Evolutionary conservation across 1,140 invertebrate species (phyloP), one percentile per base, ranked within the genome.

Genomic region (Gryllus bimaculatus): DNA sequence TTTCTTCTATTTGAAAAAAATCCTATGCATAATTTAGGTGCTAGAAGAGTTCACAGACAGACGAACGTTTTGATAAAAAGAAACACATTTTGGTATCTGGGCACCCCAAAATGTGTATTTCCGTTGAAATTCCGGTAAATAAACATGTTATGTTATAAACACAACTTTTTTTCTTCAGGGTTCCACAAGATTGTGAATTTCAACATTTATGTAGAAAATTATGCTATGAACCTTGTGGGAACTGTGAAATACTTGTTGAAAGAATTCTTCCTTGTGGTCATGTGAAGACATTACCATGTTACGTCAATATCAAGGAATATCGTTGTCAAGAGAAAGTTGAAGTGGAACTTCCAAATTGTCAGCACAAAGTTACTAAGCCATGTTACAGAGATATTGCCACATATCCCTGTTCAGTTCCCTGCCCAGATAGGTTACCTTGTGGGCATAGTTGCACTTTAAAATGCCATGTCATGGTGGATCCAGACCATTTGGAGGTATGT

Each of bases 401-500:
- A 8, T 85, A 85, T 48, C 47, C 20, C n/a, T 90, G 89, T 82
- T 79, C 83, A 8, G 78, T 81, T 47, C 84, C 83, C 0, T 89
- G 89, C 81, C 82, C 83, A 76, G 83, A 82, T 48, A 83, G 86
- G 7, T 82, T 89, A 12, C 84, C 85, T 20, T 89, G 89, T 82
- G 89, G 89, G 0, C 89, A 90, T 81, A 82, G 83, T 7, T 90
- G 89, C 81, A 48, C 26, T 8, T 81, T 79, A 18, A 82, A 78
- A 0, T 90, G 89, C 80, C 89, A 90, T 81, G 85, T 87, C 18
- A 81, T 81, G 0, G 79, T 84, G 18, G 89, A 89, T 82, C 88
- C 88, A 2, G 84, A 88, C 78, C 88, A 89, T 83, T 79, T 86
- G 74, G 48, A 85, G 78, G 85, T 86, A 80, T 80, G 26, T 77